Conservation (phyloP, 2,797 vertebrate species). For the Poeciliopsis turneri region DNA sequence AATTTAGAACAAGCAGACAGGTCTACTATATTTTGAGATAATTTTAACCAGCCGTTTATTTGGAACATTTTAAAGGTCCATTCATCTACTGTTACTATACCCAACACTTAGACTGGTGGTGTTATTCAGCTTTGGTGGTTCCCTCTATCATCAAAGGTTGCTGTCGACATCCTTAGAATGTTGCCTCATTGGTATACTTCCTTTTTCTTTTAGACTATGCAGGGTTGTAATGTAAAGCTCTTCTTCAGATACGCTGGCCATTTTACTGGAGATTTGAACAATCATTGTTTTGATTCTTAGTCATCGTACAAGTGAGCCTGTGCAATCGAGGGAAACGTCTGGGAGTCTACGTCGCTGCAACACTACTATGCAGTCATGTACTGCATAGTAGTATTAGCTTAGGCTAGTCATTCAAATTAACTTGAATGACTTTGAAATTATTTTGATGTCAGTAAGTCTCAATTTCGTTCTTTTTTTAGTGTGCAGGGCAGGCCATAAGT, state of each 20-base stretch:
- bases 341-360: neutral
- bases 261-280: neutral
- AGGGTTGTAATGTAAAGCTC: neutral
- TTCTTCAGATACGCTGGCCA: neutral
- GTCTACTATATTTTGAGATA: neutral
- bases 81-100: neutral
- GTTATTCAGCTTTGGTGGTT: neutral
- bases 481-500: too few relatives aligned
- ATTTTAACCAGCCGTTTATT: neutral
- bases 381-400: too few relatives aligned
- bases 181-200: neutral
- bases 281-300: neutral
- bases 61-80: neutral
- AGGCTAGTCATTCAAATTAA: neutral
- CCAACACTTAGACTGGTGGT: neutral
- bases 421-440: neutral
- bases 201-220: neutral
- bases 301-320: neutral
- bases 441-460: neutral
- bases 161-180: neutral
- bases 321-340: neutral
- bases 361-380: neutral
- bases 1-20: neutral
- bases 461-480: neutral
- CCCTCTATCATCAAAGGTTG: neutral